Percentiles rank a stretch among this genome's conserved stretches.
These are phyloP conservation scores for Brachionus rotundiformis DNA, from an alignment of 1,140 invertebrate genomes.

Conservation along the genomic window DNA sequence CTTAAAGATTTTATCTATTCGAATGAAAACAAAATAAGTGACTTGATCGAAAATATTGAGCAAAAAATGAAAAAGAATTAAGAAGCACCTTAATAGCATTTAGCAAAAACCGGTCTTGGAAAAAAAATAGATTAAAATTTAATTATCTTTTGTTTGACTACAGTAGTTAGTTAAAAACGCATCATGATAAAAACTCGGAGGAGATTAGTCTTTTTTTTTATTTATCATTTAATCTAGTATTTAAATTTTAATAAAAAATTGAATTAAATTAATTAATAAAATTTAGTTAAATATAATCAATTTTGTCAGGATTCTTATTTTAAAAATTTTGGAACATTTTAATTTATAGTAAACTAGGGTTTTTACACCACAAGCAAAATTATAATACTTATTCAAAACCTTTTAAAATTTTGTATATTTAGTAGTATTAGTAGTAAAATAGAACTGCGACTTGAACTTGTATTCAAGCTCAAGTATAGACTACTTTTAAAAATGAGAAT, in stretches of 20 bases:
- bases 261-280: not conserved
- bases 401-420: too few relatives aligned
- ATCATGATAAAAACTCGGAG: not conserved
- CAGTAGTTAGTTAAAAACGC: not conserved
- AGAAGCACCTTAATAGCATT: not conserved
- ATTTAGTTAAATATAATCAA: too few relatives aligned
- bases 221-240: not conserved
- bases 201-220: slow-evolving; percentile 9
- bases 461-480: too few relatives aligned
- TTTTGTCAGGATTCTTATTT: too few relatives aligned
- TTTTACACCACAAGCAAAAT: too few relatives aligned
- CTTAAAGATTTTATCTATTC: slow-evolving; percentile 12
- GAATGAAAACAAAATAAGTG: slow-evolving; percentile 39
- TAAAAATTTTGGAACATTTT: too few relatives aligned
- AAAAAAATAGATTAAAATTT: not conserved
- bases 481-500: too few relatives aligned
- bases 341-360: too few relatives aligned
- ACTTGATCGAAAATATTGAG: slow-evolving; percentile 38
- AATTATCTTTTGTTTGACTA: not conserved
- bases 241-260: not conserved
- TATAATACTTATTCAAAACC: too few relatives aligned
- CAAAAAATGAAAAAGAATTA: slow-evolving; percentile 45
- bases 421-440: too few relatives aligned
- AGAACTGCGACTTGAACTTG: too few relatives aligned
- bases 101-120: slow-evolving; percentile 17